These are phyloP conservation scores for Adrianichthys oophorus DNA, from an alignment of 2,797 vertebrate genomes.

Conservation along the genomic window DNA sequence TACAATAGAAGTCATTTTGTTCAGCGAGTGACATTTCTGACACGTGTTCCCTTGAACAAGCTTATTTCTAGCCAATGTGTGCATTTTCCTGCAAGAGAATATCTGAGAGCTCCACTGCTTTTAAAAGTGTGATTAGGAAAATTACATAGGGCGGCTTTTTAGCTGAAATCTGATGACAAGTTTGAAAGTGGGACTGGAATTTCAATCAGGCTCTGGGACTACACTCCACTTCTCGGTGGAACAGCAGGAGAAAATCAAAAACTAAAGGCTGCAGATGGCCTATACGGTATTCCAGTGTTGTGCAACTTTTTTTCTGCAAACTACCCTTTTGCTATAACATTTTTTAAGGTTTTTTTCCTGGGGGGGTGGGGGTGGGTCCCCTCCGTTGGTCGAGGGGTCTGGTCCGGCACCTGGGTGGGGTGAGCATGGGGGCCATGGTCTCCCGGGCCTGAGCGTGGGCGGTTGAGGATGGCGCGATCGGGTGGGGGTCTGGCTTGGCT, in stretches of 20 bases:
- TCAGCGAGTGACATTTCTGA: conserved; percentile 48
- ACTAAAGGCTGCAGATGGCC: not conserved
- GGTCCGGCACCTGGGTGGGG: too few species aligned
- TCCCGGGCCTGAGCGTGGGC: too few species aligned
- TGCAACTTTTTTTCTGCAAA: too few species aligned
- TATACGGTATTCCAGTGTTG: not conserved
- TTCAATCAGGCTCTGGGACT: conserved; percentile 52
- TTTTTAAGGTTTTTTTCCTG: too few species aligned
- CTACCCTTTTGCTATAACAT: too few species aligned
- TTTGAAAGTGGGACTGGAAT: conserved; percentile 53
- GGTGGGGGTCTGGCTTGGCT: too few species aligned
- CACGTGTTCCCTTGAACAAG: conserved; percentile 38
- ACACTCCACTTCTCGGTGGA: conserved; percentile 21
- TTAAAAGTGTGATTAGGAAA: conserved; percentile 67
- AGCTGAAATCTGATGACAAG: conserved; percentile 51
- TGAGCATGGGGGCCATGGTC: too few species aligned
- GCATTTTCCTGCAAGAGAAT: conserved; percentile 46
- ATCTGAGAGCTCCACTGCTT: conserved; percentile 65
- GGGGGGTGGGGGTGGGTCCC: too few species aligned
- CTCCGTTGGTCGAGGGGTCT: too few species aligned
- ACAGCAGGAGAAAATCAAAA: conserved; percentile 16
- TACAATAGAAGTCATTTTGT: conserved; percentile 55
- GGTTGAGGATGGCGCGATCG: too few species aligned
- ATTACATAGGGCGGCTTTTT: conserved; percentile 60
- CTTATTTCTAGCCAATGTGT: conserved; percentile 50